Evolutionary conservation across 53 echinoderm and acorn worm species (phyloP), one percentile per base, ranked within the genome.

Genomic region (Patiria pectinifera): DNA sequence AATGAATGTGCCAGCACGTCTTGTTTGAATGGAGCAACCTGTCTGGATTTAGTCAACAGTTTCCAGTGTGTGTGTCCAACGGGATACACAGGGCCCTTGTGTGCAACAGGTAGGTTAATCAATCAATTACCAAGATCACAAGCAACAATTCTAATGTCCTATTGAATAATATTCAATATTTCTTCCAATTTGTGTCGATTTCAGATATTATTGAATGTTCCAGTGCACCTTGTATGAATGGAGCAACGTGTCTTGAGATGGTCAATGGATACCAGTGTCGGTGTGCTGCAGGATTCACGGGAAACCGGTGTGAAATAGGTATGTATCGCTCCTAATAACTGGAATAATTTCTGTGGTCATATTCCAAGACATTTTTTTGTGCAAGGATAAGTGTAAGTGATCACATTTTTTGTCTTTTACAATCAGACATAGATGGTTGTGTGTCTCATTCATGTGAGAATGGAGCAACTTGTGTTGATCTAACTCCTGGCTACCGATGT

Each of bases 61-160:
- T 96, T 87, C 78, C 93, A 93, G 35, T 97, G 97, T 84, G 91
- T 94, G 59, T 97, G 97, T 78, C 48, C 92, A 53, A 43, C 70
- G 2, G 94, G 93, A 24, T 97, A 62, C 89, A 86, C 59, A 63
- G 97, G 97, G 22, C 69, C 46, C 21, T 91, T 86, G 75, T 97
- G 97, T 90, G 81, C 92, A 1, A 59, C 18, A 87, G 87, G 87
- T 87, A 13, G 46, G 35, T 43, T 2, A n/a, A 12, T 49, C 49
- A 44, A 48, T 8, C 59, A 60, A 60, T 60, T 60, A 60, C 60
- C 60, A 12, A 60, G 35, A 35, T 35, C 35, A 35, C 35, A 35
- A 35, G 35, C 35, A 35, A 35, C 35, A 35, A 35, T 35, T 35
- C 35, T 0, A 35, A 35, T 35, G 35, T 12, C 21, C 70, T 18